Percentiles rank a stretch among this genome's conserved stretches.
Conservation (phyloP, 92 coral and sea anemone species). For the Zoanthus sociatus region DNA sequence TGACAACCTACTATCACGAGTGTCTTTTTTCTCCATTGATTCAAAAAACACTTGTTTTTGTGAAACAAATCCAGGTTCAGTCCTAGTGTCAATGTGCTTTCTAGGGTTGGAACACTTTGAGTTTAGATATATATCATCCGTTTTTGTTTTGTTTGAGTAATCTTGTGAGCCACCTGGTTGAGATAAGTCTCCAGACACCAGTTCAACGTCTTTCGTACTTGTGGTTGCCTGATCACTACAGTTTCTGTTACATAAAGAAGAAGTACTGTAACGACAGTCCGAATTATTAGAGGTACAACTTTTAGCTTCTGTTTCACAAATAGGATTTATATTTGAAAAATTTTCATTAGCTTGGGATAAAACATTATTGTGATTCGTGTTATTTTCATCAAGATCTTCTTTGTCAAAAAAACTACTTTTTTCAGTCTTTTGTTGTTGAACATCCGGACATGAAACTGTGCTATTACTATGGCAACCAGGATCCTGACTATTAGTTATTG, state of each 20-base stretch:
- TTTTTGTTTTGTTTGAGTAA: slow-evolving; percentile 11
- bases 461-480: background rate
- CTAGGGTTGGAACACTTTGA: slow-evolving; percentile 15
- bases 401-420: background rate
- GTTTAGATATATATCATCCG: background rate
- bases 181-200: background rate
- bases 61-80: slow-evolving; percentile 38
- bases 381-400: background rate
- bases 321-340: background rate
- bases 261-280: background rate
- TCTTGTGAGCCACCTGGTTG: background rate
- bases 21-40: slow-evolving; percentile 1
- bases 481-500: background rate
- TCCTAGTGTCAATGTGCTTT: slow-evolving; percentile 27
- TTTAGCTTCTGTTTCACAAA: background rate
- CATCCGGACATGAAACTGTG: background rate
- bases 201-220: background rate
- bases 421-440: background rate
- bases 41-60: slow-evolving; percentile 29
- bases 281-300: background rate
- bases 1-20: background rate
- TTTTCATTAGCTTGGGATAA: background rate
- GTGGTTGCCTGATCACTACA: background rate
- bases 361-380: background rate
- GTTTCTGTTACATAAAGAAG: background rate